A percentile compares a stretch with the other conserved stretches of the same genome.
Conservation (phyloP, 2,113 vertebrate species). For the Hystrix brachyura region DNA sequence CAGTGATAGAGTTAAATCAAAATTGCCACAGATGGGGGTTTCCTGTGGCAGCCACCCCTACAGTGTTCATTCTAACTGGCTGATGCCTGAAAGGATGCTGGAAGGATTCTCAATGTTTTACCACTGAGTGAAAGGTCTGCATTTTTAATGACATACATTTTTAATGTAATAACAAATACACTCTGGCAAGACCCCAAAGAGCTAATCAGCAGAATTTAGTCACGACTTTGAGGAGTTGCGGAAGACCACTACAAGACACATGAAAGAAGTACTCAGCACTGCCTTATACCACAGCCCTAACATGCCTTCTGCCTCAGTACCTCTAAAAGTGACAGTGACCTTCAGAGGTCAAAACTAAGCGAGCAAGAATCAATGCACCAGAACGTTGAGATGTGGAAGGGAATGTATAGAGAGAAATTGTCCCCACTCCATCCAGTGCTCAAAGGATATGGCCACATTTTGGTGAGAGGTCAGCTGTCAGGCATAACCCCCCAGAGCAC, state of each 20-base stretch:
- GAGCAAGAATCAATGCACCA: no score
- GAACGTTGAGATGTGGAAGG: background rate
- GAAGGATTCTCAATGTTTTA: background rate
- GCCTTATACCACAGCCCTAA: background rate
- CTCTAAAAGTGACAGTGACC: background rate
- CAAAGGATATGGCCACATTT: background rate
- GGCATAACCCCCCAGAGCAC: no score
- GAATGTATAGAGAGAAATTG: rapidly evolving
- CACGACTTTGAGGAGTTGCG: background rate
- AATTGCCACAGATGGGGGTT: background rate
- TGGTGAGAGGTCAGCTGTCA: background rate
- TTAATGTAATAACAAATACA: background rate
- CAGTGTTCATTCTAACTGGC: background rate
- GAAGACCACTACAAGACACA: background rate
- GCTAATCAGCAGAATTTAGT: background rate
- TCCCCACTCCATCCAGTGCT: background rate
- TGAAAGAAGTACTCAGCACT: background rate
- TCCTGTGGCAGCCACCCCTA: background rate
- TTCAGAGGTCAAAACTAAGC: background rate
- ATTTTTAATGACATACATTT: background rate
- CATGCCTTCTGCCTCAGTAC: background rate
- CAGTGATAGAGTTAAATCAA: background rate
- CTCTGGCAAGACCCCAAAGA: background rate
- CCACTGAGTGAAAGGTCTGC: background rate
- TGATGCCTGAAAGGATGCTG: background rate